These are phyloP conservation scores for Betta splendens DNA, from an alignment of 2,797 vertebrate genomes.

Conservation along the genomic window DNA sequence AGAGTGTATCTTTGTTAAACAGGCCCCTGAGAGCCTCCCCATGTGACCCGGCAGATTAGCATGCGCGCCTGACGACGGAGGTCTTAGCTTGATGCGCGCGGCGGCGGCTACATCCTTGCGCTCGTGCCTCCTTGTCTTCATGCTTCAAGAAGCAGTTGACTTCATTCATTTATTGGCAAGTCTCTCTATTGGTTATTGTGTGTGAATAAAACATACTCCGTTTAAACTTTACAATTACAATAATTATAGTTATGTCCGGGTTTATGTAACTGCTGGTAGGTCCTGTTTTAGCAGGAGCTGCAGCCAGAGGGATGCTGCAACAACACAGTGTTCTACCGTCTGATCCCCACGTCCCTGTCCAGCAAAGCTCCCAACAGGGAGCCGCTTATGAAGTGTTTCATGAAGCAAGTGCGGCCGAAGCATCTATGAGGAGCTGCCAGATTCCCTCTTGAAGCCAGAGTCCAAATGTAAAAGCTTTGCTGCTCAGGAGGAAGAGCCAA, in stretches of 20 bases:
- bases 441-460: conserved; percentile 31
- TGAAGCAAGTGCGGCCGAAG: conserved; percentile 60
- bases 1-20: neutral
- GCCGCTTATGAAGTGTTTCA: conserved; percentile 70
- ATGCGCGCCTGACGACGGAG: conserved; percentile 41
- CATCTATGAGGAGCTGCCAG: conserved; percentile 60
- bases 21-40: neutral
- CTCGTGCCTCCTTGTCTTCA: conserved; percentile 64
- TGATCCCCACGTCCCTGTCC: conserved; percentile 58
- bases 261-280: too few species aligned
- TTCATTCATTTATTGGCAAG: too few species aligned
- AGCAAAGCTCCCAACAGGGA: conserved; percentile 68
- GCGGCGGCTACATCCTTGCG: too few species aligned
- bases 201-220: too few species aligned
- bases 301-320: conserved; percentile 37
- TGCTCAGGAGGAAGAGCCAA: conserved; percentile 14
- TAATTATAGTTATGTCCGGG: too few species aligned
- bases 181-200: too few species aligned
- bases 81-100: conserved; percentile 52
- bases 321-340: conserved; percentile 57
- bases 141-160: too few species aligned
- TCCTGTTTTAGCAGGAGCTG: conserved; percentile 38
- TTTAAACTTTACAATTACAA: too few species aligned
- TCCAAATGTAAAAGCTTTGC: conserved; percentile 34
- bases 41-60: conserved; percentile 19